Evolutionary conservation across 2,113 vertebrate genomes (phyloP), one percentile per base, ranked within the genome.

Genomic region (Xiphophorus maculatus): DNA sequence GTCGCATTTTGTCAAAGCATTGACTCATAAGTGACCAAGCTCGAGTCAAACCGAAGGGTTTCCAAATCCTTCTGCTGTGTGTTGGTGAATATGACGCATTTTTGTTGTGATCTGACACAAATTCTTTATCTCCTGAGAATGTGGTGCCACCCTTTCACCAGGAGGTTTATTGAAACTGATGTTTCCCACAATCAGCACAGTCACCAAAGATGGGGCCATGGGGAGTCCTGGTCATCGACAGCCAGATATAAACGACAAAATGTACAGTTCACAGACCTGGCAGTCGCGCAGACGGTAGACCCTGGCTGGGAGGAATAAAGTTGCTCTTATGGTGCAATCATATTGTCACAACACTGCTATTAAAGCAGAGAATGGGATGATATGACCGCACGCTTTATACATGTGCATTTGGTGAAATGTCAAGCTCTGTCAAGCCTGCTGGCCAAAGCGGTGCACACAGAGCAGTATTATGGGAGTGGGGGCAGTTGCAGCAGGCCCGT

Each of bases 401-500:
- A 84, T 79, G 82, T 76, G 73, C 67, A 71, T 80, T 69, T 40
- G 81, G 74, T 69, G 74, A 88, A 86, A 92, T 90, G 82, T 90
- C 88, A 88, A 77, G 76, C 76, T 81, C 63, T 77, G 76, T 85
- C 77, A 80, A 82, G 80, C 78, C 84, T 63, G 84, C 69, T 86
- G 90, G 76, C 78, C 88, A 42, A 76, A 33, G 28, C 11, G 28
- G 83, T 74, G 82, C 87, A 91, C 87, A 91, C 82, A 90, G 88
- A 76, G 77, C 54, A 51, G 88, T 84, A 86, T 92, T 91, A 88
- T 92, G 83, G 84, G 88, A 92, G 87, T 87, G 86, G 86, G 72
- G 88, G 89, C 89, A 89, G 83, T 90, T 91, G 77, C 74, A 89
- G 83, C 82, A 89, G 88, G 86, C 88, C 89, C 73, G 80, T 87